Conservation (phyloP, 2,888 invertebrate species). For the Callinectes sapidus region DNA sequence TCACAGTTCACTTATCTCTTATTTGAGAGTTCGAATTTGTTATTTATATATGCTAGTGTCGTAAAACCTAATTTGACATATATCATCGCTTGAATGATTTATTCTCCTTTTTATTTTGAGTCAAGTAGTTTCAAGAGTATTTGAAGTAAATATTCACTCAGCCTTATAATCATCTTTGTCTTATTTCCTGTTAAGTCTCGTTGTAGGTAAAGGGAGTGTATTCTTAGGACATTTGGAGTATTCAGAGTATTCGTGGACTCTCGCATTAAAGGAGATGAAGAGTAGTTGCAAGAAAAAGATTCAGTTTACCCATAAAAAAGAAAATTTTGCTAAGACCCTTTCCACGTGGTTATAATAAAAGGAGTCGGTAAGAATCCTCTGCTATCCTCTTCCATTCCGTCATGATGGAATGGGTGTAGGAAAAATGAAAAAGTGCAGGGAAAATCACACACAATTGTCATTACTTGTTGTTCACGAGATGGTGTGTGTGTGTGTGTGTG, state of each 20-base stretch:
- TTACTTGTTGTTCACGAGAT: slow-evolving; percentile 14
- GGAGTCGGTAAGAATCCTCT: slow-evolving; percentile 1
- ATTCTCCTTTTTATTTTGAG: neutral
- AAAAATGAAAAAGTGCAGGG: slow-evolving; percentile 4
- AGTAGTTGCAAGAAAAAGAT: neutral
- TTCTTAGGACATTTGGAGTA: neutral
- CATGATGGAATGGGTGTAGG: slow-evolving; percentile 29
- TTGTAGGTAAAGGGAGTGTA: neutral
- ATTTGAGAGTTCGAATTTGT: neutral
- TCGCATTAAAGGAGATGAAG: neutral
- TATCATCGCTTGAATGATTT: neutral
- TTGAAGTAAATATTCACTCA: neutral
- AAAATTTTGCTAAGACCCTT: slow-evolving; percentile 12
- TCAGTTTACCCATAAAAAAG: slow-evolving; percentile 8
- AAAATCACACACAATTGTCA: slow-evolving; percentile 34
- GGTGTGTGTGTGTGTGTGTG: slow-evolving; percentile 18
- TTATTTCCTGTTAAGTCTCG: neutral
- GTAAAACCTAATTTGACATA: neutral
- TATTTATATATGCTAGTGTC: neutral
- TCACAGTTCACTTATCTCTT: neutral
- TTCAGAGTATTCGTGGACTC: neutral
- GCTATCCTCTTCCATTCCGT: slow-evolving; percentile 13
- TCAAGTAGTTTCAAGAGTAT: neutral
- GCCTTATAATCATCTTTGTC: neutral
- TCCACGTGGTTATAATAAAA: slow-evolving; percentile 28